Evolutionary conservation across 2,888 invertebrate genomes (phyloP).

Genomic region (Gibbula magus): DNA sequence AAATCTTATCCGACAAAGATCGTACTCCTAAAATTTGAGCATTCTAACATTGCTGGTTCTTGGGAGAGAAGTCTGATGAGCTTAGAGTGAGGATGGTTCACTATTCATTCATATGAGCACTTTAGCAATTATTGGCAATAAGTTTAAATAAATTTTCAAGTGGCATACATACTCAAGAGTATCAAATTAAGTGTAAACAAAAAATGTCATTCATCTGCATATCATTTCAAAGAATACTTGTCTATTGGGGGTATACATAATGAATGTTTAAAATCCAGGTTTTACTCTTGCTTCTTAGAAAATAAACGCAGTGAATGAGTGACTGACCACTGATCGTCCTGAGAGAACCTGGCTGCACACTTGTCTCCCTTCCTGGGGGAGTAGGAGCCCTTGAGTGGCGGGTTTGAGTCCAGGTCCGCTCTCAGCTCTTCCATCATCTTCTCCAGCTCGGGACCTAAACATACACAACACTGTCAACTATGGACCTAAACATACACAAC

Average conservation of each 20-base stretch:
- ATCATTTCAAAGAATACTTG: background rate
- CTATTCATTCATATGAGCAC: no score
- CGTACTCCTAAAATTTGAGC: no score
- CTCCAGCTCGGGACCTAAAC: conserved; percentile 87
- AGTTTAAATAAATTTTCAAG: no score
- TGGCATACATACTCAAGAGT: no score
- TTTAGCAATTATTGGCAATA: no score
- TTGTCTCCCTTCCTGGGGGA: conserved; percentile 87
- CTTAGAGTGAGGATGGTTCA: no score
- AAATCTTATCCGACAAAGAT: no score
- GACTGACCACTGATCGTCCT: conserved; percentile 89
- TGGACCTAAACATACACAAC: background rate
- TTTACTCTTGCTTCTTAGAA: background rate
- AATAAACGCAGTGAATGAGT: background rate
- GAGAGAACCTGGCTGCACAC: conserved; percentile 91
- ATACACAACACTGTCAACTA: background rate
- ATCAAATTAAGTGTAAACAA: no score
- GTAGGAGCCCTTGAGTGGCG: conserved; percentile 91
- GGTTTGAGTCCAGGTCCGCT: conserved; percentile 87
- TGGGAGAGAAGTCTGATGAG: no score
- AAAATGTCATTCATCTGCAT: background rate
- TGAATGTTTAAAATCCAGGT: background rate
- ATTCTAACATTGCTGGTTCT: no score
- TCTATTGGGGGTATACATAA: background rate
- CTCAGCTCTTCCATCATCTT: conserved; percentile 89